Evolutionary conservation across 2,888 invertebrate species (phyloP).

Genomic region (Acronicta alni): DNA sequence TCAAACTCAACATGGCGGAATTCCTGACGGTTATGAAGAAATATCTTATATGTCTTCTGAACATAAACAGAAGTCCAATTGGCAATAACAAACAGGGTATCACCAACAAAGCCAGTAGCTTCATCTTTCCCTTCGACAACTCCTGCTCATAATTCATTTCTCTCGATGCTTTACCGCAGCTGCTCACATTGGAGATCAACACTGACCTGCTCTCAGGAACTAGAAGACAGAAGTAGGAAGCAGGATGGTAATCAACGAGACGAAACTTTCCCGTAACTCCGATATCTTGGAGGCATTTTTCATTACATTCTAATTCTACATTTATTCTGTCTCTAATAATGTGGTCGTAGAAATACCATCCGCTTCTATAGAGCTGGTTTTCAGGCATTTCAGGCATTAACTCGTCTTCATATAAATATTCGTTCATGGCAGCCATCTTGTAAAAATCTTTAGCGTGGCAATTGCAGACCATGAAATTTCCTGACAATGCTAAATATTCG

Average conservation of each 20-base stretch:
- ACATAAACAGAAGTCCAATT: slow-evolving; percentile 61
- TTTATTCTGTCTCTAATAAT: slow-evolving; percentile 57
- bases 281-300: slow-evolving; percentile 37
- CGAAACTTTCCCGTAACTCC: slow-evolving; percentile 61
- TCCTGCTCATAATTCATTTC: slow-evolving; percentile 51
- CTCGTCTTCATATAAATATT: slow-evolving; percentile 20
- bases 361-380: slow-evolving; percentile 59
- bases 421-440: slow-evolving; percentile 71
- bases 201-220: slow-evolving; percentile 59
- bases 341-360: slow-evolving; percentile 63
- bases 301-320: slow-evolving; percentile 38
- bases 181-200: slow-evolving; percentile 52
- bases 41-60: slow-evolving; percentile 89
- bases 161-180: slow-evolving; percentile 60
- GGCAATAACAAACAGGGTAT: slow-evolving; percentile 67
- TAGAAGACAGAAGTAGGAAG: slow-evolving; percentile 66
- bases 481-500: slow-evolving; percentile 85
- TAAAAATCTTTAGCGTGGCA: slow-evolving; percentile 88
- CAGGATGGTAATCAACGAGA: slow-evolving; percentile 67
- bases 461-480: slow-evolving; percentile 90
- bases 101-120: slow-evolving; percentile 60
- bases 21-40: slow-evolving; percentile 89
- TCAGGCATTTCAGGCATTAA: neutral
- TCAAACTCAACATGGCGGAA: slow-evolving; percentile 87
- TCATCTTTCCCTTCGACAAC: slow-evolving; percentile 47